Conservation (phyloP, 2,113 vertebrate species). For the Anguilla rostrata region DNA sequence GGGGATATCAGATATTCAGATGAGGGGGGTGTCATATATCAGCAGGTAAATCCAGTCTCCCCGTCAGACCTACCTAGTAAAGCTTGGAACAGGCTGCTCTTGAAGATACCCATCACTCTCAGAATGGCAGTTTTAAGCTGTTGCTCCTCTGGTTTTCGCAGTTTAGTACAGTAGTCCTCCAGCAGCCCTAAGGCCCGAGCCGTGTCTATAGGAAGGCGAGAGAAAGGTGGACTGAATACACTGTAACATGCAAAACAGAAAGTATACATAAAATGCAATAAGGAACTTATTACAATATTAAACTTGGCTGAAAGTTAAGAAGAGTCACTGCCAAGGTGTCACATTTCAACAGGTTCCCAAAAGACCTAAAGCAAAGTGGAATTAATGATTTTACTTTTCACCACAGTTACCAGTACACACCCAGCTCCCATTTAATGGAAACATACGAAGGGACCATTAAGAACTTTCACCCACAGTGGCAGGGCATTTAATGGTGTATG, state of each 20-base stretch:
- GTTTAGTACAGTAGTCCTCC: conserved; percentile 89
- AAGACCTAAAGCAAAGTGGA: no score
- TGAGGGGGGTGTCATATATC: neutral
- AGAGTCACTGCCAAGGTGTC: no score
- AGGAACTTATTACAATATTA: neutral
- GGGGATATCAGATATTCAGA: neutral
- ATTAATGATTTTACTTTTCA: no score
- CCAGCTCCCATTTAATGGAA: no score
- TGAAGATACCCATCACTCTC: conserved; percentile 90
- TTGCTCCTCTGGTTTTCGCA: conserved; percentile 85
- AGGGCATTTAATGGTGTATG: neutral
- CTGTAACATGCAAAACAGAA: neutral
- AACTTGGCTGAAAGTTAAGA: neutral
- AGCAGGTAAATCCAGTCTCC: neutral
- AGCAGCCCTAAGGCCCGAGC: conserved; percentile 82
- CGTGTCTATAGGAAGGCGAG: conserved; percentile 74
- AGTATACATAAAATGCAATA: neutral
- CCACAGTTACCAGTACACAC: no score
- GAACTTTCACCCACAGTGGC: neutral
- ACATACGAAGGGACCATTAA: no score
- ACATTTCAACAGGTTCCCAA: no score
- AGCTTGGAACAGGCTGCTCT: conserved; percentile 91
- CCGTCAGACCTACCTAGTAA: conserved; percentile 82
- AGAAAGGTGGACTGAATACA: neutral
- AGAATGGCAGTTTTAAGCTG: conserved; percentile 86